Base-by-base conservation (phyloP, 2,797 vertebrate genomes). In the Sebastes nivosus region DNA sequence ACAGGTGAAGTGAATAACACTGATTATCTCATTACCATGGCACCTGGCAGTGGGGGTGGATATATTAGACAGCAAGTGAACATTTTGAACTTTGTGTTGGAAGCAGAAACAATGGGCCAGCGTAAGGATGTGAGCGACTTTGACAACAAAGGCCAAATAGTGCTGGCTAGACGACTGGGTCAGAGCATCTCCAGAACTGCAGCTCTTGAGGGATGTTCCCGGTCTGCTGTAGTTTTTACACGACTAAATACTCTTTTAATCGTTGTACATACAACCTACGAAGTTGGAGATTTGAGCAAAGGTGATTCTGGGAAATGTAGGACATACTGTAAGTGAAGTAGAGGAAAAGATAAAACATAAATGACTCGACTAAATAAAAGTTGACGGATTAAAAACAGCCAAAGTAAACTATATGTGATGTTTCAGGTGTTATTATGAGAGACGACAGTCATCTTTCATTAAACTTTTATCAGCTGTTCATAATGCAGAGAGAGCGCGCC, bases 381-480 rank as follows among this genome's bases (percentile, higher is more conserved):
- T 42, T 42, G 11, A 65, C 8, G 30, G n/a, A n/a, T 13, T 25
- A 2, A 50, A 58, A 38, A 20, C 4, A 34, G 7, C 2, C 20
- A 11, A 42, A 32, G 0, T 1, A 16, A 42, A 32, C n/a, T 5
- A 11, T 6, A 16, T 34, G 12, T 57, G n/a, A 73, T 8, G 57
- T 3, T 14, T 72, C 68, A 68, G 73, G 69, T 75, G 52, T 63
- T 67, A 24, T 77, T 36, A 14, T 20, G 24, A 50, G 30, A 52
- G 11, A 75, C n/a, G 54, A 67, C 81, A 63, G 9, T 60, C 74
- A 61, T 84, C 78, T 88, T 87, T 78, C 82, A 80, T 88, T 81
- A 75, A 80, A 75, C 36, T 71, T 86, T 83, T 72, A 86, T 84
- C 83, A 55, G 60, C 64, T 68, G 61, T 46, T 74, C 70, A 52